phyloP scores from a whole-genome alignment of 2,888 invertebrate genomes.

The Oxycera nigricornis region DNA sequence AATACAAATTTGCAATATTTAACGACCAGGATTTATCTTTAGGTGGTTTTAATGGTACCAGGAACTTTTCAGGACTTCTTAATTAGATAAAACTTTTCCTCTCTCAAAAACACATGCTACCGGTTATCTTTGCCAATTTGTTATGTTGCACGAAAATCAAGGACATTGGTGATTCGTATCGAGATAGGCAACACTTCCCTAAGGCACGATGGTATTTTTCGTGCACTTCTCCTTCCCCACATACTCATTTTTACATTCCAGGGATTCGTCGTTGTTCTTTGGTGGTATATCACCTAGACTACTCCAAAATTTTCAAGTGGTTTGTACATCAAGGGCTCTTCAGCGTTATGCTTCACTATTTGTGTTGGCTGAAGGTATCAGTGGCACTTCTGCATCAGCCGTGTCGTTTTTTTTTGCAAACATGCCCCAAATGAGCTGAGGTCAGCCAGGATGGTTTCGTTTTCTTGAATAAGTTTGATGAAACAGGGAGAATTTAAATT shows the following conservation, averaged over 20 bases:
- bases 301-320: constrained; percentile 23
- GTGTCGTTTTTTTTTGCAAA: not conserved
- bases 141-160: too few species aligned
- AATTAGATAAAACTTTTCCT: too few species aligned
- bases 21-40: too few species aligned
- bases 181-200: too few species aligned
- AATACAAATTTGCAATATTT: too few species aligned
- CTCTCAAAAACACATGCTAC: too few species aligned
- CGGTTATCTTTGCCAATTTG: too few species aligned
- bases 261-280: not conserved
- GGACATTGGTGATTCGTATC: too few species aligned
- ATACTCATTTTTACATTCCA: not conserved
- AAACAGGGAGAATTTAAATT: not conserved
- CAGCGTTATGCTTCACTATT: not conserved
- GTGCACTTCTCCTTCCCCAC: not conserved
- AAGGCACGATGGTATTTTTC: not conserved
- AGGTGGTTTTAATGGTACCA: too few species aligned
- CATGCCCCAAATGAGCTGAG: not conserved
- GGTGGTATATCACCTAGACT: not conserved
- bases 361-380: not conserved
- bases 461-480: not conserved
- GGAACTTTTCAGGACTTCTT: too few species aligned
- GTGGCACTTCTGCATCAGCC: constrained; percentile 6
- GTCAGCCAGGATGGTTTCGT: not conserved
- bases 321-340: not conserved